Evolutionary conservation across 2,797 vertebrate genomes (phyloP).

Genomic region (Macropus fuliginosus): DNA sequence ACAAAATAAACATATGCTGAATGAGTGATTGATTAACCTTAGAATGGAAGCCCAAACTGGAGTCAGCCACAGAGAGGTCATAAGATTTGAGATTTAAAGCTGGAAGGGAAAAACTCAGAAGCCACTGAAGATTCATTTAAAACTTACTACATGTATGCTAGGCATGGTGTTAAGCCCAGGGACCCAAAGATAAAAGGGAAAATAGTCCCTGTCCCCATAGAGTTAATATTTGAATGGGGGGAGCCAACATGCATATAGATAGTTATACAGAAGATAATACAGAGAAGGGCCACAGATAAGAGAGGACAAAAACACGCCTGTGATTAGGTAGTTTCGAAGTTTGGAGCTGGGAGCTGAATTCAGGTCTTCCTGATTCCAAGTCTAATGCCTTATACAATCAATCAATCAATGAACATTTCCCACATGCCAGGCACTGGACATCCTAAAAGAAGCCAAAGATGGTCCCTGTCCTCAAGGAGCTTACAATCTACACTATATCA

Average conservation of each 20-base stretch:
- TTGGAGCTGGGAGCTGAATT: no score
- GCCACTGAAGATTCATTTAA: not conserved
- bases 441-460: not conserved
- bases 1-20: not conserved
- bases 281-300: not conserved
- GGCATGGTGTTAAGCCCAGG: not conserved
- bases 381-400: no score
- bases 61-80: not conserved
- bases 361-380: no score
- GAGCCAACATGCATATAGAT: not conserved
- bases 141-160: not conserved
- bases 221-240: not conserved
- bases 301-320: no score
- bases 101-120: not conserved
- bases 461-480: no score
- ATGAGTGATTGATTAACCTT: not conserved
- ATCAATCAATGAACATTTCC: no score
- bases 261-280: not conserved
- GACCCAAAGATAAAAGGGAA: not conserved
- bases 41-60: not conserved
- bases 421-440: no score
- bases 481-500: no score
- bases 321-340: no score
- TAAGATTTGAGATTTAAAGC: not conserved
- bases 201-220: not conserved